Percentiles rank a stretch among this genome's conserved stretches.
Evolutionary conservation across 37 sponge, comb jelly and placozoan species (phyloP).

Genomic region (Aplysina aerophoba): DNA sequence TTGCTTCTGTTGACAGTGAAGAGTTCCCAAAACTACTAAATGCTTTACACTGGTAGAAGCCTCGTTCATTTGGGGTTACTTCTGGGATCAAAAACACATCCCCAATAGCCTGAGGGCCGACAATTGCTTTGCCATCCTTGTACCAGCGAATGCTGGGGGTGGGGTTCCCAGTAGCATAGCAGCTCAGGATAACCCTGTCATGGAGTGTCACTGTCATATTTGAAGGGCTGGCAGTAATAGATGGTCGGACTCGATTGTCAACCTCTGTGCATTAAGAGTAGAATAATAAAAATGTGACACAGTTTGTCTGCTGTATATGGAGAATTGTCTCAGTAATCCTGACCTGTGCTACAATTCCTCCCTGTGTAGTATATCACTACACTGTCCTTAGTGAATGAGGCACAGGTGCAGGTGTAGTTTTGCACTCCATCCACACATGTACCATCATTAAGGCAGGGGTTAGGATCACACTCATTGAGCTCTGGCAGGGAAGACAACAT

Average conservation of each 20-base stretch:
- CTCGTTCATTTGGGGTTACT: background rate
- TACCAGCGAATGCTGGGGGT: constrained; percentile 10
- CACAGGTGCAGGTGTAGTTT: constrained; percentile 11
- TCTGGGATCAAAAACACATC: background rate
- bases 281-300: no score
- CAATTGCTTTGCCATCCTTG: background rate
- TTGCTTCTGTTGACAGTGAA: background rate
- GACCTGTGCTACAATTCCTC: background rate
- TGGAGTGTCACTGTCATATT: background rate
- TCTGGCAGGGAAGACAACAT: background rate
- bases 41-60: constrained; percentile 6
- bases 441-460: constrained; percentile 1
- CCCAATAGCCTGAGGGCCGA: background rate
- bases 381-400: background rate
- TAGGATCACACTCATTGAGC: background rate
- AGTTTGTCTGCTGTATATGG: no score
- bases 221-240: no score
- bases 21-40: background rate
- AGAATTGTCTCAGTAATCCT: no score
- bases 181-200: background rate
- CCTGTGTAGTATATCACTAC: background rate
- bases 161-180: constrained; percentile 4
- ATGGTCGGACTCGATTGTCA: no score
- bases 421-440: constrained; percentile 9
- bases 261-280: no score